phyloP scores from a whole-genome alignment of 2,797 vertebrate species.

The Liasis olivaceus region DNA sequence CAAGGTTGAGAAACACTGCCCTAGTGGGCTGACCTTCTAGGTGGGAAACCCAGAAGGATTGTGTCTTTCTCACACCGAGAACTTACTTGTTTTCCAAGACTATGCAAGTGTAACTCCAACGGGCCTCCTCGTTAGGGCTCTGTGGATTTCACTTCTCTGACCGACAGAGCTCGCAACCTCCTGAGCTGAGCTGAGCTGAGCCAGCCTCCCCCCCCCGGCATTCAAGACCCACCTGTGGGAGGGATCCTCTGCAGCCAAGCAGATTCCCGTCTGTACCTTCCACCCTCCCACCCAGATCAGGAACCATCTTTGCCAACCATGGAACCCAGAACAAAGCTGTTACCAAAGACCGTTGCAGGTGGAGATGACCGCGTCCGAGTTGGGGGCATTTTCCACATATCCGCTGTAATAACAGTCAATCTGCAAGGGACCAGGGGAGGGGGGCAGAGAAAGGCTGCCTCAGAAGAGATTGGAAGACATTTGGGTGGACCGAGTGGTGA shows the following conservation, averaged over 20 bases:
- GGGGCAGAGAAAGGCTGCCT: not conserved
- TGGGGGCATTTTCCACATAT: not conserved
- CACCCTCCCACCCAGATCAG: not conserved
- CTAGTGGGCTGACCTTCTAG: too few relatives aligned
- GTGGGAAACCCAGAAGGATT: too few relatives aligned
- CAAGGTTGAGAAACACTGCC: too few relatives aligned
- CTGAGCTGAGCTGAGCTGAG: too few relatives aligned
- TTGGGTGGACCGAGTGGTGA: fast-evolving
- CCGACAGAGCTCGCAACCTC: not conserved
- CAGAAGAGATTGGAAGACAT: not conserved
- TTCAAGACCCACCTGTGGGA: not conserved
- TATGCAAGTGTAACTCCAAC: fast-evolving
- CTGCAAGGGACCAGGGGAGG: not conserved
- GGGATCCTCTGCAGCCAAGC: too few relatives aligned
- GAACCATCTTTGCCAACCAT: too few relatives aligned
- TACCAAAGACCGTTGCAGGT: conserved; percentile 27
- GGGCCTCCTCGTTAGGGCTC: too few relatives aligned
- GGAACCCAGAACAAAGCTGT: fast-evolving
- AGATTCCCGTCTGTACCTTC: not conserved
- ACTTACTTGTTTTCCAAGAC: too few relatives aligned
- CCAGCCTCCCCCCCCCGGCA: too few relatives aligned
- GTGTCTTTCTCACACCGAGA: too few relatives aligned
- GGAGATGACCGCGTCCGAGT: not conserved
- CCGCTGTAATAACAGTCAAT: conserved; percentile 20
- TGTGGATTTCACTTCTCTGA: too few relatives aligned